Conservation (phyloP, 1,140 invertebrate species). For the Diploscapter pachys region DNA sequence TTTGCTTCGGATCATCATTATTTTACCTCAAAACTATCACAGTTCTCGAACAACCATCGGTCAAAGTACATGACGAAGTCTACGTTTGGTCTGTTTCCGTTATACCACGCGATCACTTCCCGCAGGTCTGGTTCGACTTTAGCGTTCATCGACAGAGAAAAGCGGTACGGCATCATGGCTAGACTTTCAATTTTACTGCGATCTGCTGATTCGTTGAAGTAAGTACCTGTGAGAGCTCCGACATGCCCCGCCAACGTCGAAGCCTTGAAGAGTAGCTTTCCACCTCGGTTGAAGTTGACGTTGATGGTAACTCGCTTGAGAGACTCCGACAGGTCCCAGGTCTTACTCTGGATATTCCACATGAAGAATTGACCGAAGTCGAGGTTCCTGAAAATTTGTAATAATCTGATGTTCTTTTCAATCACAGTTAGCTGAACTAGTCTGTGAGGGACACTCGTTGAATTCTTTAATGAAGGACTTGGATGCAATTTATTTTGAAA, state of each 20-base stretch:
- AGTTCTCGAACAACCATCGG: slow-evolving; percentile 29
- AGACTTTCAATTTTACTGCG: not conserved
- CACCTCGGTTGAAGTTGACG: slow-evolving; percentile 61
- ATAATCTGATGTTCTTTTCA: slow-evolving; percentile 49
- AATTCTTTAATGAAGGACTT: too few species aligned
- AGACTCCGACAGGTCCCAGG: slow-evolving; percentile 64
- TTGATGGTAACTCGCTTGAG: slow-evolving; percentile 64
- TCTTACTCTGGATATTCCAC: slow-evolving; percentile 57
- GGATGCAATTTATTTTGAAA: too few species aligned
- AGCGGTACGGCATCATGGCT: slow-evolving; percentile 31
- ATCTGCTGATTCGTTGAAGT: not conserved
- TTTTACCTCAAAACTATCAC: slow-evolving; percentile 17
- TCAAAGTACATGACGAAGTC: slow-evolving; percentile 36
- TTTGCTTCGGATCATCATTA: not conserved
- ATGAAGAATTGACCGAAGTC: slow-evolving; percentile 67
- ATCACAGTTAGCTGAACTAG: not conserved
- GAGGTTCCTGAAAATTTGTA: slow-evolving; percentile 62
- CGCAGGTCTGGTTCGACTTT: slow-evolving; percentile 25
- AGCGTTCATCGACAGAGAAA: slow-evolving; percentile 34
- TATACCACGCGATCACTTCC: slow-evolving; percentile 31
- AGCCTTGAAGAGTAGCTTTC: slow-evolving; percentile 62
- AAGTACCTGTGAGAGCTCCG: slow-evolving; percentile 64
- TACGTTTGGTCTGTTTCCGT: slow-evolving; percentile 23
- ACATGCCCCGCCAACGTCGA: slow-evolving; percentile 66
- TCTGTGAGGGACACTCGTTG: not conserved